Base-by-base conservation (phyloP, 2,797 vertebrate species). In the Neosalanx taihuensis region DNA sequence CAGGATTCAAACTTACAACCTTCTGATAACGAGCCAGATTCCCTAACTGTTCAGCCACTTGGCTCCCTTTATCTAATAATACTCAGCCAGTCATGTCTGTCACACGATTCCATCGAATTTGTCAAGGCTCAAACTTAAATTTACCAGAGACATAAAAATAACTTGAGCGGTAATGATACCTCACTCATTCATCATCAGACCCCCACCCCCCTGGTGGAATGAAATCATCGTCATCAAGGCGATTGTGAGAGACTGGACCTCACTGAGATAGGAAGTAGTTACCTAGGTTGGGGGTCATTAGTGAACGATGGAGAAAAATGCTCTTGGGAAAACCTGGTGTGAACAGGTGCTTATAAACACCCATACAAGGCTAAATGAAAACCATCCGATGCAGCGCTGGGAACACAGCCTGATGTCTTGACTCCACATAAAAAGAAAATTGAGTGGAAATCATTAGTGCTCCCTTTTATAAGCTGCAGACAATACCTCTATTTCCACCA, bases 291-390 rank as follows among this genome's bases (percentile, higher is more conserved):
- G 68, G 69, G 20, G 58, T 76, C 23, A 17, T 79, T 83, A 78
- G 69, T 41, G 71, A 65, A 26, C 72, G 70, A 70, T 74, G 64
- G 64, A 79, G 79, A 65, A 57, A 62, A 72, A 73, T 71, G 69
- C 65, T 41, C 72, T 67, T 57, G 57, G 59, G 68, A 74, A 30
- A 64, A 69, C 37, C 46, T 56, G 53, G 13, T 61, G 53, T 66
- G 75, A 76, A 68, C 82, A 81, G 77, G 82, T 83, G 79, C 58
- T 66, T 70, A 66, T 74, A 67, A 35, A 30, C 31, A 6, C 26
- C 75, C 67, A 74, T 57, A 61, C 59, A 31, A 65, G 65, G 49
- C 72, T 67, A 71, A 74, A 78, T 73, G 57, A 64, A 33, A 79
- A 53, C 72, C 68, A 74, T 57, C 61, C 74, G 78, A 72, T 64